A percentile compares a stretch with the other conserved stretches of the same genome.
Evolutionary conservation across 2,113 vertebrate genomes (phyloP).

Genomic region (Ictalurus punctatus): DNA sequence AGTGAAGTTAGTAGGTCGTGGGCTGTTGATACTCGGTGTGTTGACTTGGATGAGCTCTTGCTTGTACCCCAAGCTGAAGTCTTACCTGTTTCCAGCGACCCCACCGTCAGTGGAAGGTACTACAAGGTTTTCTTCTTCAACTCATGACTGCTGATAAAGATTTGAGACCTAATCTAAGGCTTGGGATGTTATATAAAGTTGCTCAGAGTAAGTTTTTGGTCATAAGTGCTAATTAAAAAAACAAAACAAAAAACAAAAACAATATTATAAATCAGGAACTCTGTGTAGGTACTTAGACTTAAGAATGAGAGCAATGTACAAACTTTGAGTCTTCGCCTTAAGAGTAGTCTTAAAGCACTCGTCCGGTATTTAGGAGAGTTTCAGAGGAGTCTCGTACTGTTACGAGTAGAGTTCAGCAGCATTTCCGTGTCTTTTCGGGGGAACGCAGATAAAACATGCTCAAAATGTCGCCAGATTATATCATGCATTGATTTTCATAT

Average conservation of each 20-base stretch:
- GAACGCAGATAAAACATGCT: background rate
- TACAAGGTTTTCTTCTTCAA: constrained; percentile 12
- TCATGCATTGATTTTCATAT: background rate
- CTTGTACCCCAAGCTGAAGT: constrained; percentile 49
- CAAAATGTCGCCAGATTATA: background rate
- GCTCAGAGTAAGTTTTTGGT: no score
- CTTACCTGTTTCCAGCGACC: constrained; percentile 29
- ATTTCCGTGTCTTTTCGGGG: background rate
- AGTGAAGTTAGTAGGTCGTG: constrained; percentile 44
- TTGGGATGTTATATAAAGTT: background rate
- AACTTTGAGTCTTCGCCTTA: no score
- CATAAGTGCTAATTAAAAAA: no score
- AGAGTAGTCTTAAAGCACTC: no score
- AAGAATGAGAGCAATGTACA: no score
- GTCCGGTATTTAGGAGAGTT: no score
- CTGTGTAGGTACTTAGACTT: no score
- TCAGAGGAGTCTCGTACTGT: no score
- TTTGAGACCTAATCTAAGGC: background rate
- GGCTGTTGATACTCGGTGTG: constrained; percentile 48
- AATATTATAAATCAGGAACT: no score
- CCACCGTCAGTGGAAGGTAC: background rate
- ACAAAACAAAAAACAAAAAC: no score
- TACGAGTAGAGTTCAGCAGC: no score
- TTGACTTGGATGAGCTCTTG: constrained; percentile 41
- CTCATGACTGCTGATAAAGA: background rate